Percentiles rank a stretch among this genome's conserved stretches.
These are phyloP conservation scores for Plutella xylostella DNA, from an alignment of 2,888 invertebrate species.

Conservation along the genomic window DNA sequence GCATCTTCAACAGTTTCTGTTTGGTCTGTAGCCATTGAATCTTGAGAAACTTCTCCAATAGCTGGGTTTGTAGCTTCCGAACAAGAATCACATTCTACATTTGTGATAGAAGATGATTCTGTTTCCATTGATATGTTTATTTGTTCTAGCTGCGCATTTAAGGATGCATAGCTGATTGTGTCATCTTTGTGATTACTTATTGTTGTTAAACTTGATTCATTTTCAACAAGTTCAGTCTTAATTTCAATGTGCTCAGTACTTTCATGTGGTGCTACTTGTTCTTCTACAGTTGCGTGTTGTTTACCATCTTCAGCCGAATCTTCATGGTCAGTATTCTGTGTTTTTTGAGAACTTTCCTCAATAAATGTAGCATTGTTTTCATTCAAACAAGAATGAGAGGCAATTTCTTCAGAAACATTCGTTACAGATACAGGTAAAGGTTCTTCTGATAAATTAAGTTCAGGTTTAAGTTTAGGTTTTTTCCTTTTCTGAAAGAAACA, in stretches of 20 bases:
- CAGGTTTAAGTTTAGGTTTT: constrained; percentile 35
- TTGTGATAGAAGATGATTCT: neutral
- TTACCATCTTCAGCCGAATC: neutral
- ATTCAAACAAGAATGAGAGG: neutral
- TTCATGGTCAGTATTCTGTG: neutral
- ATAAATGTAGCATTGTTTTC: neutral
- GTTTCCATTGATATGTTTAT: neutral
- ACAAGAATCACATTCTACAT: neutral
- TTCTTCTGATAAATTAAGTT: constrained; percentile 6
- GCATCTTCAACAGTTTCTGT: constrained; percentile 3
- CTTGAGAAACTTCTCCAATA: neutral
- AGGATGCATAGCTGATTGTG: neutral
- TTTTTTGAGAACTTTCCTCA: neutral
- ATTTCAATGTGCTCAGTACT: too few species aligned
- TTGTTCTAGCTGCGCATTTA: neutral
- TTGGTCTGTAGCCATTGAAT: neutral
- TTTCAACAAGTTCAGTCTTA: too few species aligned
- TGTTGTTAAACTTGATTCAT: neutral
- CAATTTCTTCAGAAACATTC: neutral
- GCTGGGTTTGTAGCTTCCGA: neutral
- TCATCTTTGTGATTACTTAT: neutral
- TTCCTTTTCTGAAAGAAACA: constrained; percentile 38
- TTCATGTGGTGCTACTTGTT: neutral
- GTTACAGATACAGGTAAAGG: neutral
- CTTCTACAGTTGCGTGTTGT: neutral